Evolutionary conservation across 1,140 invertebrate species (phyloP).

Genomic region (Cherax quadricarinatus): DNA sequence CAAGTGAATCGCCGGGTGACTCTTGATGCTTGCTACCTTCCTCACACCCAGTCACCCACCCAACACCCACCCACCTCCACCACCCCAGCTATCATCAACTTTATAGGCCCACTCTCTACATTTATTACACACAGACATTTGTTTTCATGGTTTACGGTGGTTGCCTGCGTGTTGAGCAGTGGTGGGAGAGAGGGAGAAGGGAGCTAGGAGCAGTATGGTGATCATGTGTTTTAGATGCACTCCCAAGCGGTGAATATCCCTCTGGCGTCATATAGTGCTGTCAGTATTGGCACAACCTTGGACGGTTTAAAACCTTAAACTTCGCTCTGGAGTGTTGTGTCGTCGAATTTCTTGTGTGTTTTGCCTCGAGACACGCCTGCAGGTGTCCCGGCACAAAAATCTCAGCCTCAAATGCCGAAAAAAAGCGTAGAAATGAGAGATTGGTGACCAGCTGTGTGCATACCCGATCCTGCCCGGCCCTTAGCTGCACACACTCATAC

Average conservation of each 20-base stretch:
- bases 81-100: not conserved
- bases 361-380: not conserved
- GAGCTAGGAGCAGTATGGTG: not conserved
- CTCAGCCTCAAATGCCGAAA: not conserved
- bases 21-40: too few relatives aligned
- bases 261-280: not conserved
- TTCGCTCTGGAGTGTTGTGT: too few relatives aligned
- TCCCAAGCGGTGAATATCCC: not conserved
- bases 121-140: not conserved
- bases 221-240: not conserved
- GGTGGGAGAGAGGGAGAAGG: not conserved
- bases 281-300: not conserved
- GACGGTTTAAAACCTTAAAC: too few relatives aligned
- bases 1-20: not conserved
- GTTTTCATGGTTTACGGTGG: not conserved
- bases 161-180: not conserved
- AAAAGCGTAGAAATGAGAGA: not conserved
- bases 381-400: not conserved
- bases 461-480: not conserved
- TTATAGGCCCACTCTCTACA: not conserved
- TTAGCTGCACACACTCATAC: too few relatives aligned
- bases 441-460: not conserved
- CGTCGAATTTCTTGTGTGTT: too few relatives aligned
- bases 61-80: too few relatives aligned
- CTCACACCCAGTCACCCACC: too few relatives aligned